A percentile compares a stretch with the other conserved stretches of the same genome.
Evolutionary conservation across 37 sponge, comb jelly and placozoan species (phyloP).

Genomic region (Aplysina aerophoba): DNA sequence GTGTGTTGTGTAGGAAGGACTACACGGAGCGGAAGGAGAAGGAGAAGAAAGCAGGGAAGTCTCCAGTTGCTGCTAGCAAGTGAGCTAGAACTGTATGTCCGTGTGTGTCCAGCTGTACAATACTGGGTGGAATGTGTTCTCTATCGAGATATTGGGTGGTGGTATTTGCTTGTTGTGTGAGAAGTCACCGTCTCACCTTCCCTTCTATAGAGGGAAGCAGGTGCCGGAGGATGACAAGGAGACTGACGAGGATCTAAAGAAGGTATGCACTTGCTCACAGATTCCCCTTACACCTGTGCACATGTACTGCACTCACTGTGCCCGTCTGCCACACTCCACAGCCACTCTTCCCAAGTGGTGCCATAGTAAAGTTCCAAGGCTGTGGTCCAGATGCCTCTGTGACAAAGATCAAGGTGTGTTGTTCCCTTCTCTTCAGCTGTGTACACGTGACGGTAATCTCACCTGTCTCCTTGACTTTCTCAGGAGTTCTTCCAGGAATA

Average conservation of each 20-base stretch:
- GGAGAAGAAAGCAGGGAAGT: background rate
- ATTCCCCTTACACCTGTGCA: background rate
- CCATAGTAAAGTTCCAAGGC: slow-evolving; percentile 68
- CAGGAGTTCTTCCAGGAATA: slow-evolving; percentile 60
- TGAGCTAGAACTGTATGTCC: background rate
- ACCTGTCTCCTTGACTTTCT: background rate
- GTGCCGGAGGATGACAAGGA: background rate
- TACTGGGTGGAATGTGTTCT: background rate
- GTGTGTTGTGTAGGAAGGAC: slow-evolving; percentile 4
- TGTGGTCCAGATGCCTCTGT: slow-evolving; percentile 43
- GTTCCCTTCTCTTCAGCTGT: background rate
- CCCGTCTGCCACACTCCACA: background rate
- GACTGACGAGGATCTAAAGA: background rate
- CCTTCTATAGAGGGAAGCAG: background rate
- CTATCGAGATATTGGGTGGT: background rate
- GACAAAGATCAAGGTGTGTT: slow-evolving; percentile 52
- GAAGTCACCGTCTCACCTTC: too few species aligned
- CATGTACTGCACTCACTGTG: background rate
- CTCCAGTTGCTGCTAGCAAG: background rate
- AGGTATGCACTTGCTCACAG: background rate
- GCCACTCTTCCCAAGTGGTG: slow-evolving; percentile 35
- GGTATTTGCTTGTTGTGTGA: too few species aligned
- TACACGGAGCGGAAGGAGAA: background rate
- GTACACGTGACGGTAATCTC: too few species aligned
- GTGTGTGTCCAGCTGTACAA: slow-evolving; percentile 8